Conservation (phyloP, 2,888 invertebrate species). For the Drosophila falleni region DNA sequence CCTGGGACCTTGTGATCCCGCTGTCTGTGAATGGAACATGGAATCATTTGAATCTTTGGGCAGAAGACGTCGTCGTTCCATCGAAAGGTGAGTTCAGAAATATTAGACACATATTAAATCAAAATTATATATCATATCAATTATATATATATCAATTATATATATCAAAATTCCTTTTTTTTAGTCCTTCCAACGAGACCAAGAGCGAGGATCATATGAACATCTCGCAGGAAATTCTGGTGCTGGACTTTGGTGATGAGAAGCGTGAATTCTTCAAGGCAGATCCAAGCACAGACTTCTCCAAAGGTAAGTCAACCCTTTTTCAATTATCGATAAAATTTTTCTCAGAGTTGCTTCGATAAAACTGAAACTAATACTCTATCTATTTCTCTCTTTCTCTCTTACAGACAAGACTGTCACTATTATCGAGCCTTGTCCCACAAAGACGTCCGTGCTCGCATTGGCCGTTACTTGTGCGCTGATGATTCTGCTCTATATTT, state of each 20-base stretch:
- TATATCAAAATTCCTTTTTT: background rate
- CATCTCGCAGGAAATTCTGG: conserved; percentile 96
- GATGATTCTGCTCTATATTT: conserved; percentile 94
- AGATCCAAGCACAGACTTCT: conserved; percentile 91
- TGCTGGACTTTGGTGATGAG: conserved; percentile 96
- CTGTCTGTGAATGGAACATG: conserved; percentile 95
- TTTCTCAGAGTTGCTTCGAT: too few species aligned
- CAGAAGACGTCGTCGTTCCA: conserved; percentile 90
- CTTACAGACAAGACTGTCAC: conserved; percentile 94
- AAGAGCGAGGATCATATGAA: conserved; percentile 91
- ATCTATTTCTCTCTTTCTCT: background rate
- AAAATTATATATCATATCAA: too few species aligned
- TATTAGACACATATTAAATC: background rate
- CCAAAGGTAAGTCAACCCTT: conserved; percentile 87
- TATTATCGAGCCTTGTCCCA: conserved; percentile 95
- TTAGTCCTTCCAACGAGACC: conserved; percentile 86
- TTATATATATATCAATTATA: too few species aligned
- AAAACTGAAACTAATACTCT: too few species aligned
- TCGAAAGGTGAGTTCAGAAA: conserved; percentile 79
- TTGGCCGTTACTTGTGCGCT: conserved; percentile 96
- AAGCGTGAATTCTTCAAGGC: conserved; percentile 92
- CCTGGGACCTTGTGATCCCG: conserved; percentile 96
- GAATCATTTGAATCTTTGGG: conserved; percentile 97
- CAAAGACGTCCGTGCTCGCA: conserved; percentile 95
- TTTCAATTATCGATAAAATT: background rate